phyloP scores from a whole-genome alignment of 2,113 vertebrate genomes.

The Pelmatolapia mariae region DNA sequence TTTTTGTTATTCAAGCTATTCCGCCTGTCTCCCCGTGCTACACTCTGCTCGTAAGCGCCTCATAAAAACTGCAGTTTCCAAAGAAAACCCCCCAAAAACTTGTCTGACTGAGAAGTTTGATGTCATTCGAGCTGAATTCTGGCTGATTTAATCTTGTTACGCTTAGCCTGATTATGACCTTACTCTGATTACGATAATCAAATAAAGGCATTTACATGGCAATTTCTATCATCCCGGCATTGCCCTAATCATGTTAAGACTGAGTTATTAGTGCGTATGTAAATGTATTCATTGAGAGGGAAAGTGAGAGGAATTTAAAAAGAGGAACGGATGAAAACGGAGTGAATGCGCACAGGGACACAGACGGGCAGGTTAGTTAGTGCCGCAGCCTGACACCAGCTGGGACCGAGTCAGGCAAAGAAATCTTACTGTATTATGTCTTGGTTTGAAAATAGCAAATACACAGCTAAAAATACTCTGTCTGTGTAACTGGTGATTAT shows the following conservation, averaged over 20 bases:
- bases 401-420: background rate
- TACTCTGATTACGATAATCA: conserved; percentile 20
- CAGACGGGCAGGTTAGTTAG: background rate
- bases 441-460: background rate
- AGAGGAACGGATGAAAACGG: background rate
- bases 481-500: background rate
- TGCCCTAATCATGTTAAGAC: conserved; percentile 16
- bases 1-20: background rate
- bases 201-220: conserved; percentile 3
- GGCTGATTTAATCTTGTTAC: conserved; percentile 9
- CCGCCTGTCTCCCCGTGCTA: background rate
- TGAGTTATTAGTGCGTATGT: background rate
- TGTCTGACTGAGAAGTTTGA: background rate
- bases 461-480: background rate
- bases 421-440: background rate
- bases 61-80: background rate
- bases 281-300: background rate
- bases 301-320: background rate
- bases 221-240: background rate
- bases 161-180: conserved; percentile 16
- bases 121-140: background rate
- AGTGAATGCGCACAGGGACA: background rate
- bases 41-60: background rate
- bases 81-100: background rate
- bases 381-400: background rate